Evolutionary conservation across 2,113 vertebrate species (phyloP).

Genomic region (Rhizomys pruinosus): DNA sequence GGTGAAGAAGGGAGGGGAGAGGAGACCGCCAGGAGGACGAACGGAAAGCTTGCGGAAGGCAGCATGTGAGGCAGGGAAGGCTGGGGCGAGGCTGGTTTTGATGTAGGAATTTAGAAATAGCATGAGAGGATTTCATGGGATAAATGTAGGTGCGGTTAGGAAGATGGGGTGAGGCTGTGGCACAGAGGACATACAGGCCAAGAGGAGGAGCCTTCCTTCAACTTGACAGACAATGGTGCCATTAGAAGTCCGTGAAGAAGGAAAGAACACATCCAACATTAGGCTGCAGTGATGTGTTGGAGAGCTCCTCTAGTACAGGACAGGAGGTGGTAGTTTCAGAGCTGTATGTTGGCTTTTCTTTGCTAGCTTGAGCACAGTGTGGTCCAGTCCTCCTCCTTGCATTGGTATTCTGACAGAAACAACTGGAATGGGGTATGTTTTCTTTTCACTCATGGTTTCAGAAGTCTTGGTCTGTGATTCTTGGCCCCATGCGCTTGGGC

Average conservation of each 20-base stretch:
- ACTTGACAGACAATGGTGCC: neutral
- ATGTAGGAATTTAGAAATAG: neutral
- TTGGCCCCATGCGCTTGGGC: neutral
- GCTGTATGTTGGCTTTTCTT: fast-evolving
- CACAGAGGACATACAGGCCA: neutral
- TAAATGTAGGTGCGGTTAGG: neutral
- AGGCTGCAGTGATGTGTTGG: neutral
- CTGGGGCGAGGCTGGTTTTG: neutral
- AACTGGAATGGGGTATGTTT: neutral
- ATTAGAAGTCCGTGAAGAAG: neutral
- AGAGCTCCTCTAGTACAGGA: neutral
- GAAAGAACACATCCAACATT: neutral
- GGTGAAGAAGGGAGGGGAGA: fast-evolving
- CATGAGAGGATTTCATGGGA: neutral
- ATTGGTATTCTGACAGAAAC: neutral
- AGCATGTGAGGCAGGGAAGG: neutral
- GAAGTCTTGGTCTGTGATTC: neutral
- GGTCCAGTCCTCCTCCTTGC: neutral
- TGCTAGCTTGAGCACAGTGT: neutral
- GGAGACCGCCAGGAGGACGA: neutral
- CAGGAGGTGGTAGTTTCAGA: neutral
- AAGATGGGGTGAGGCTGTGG: neutral
- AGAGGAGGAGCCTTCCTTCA: neutral
- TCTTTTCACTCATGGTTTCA: neutral
- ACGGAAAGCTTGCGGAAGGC: neutral